Evolutionary conservation across 2,113 vertebrate genomes (phyloP).

Genomic region (Pteropus alecto): DNA sequence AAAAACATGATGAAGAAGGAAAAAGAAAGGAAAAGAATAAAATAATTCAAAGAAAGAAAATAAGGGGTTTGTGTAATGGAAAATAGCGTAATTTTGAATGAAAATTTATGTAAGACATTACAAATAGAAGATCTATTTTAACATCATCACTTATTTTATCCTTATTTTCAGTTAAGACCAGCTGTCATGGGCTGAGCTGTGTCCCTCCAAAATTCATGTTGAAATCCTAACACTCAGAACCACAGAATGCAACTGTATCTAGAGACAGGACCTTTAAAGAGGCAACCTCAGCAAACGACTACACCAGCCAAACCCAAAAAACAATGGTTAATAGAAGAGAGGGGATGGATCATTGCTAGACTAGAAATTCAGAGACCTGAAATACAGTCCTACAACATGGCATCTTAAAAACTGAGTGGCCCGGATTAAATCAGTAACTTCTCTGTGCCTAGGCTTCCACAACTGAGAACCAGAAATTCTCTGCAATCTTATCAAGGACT

Average conservation of each 20-base stretch:
- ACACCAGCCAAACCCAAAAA: not conserved
- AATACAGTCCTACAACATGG: not conserved
- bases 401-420: not conserved
- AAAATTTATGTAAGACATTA: not conserved
- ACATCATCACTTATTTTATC: not conserved
- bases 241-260: not conserved
- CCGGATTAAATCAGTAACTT: not conserved
- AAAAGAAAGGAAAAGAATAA: not conserved
- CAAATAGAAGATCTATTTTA: not conserved
- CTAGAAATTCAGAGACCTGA: not conserved
- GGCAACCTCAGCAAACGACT: not conserved
- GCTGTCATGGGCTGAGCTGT: not conserved
- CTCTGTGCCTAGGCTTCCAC: not conserved
- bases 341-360: not conserved
- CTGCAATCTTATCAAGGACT: conserved; percentile 14
- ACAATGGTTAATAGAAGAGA: not conserved
- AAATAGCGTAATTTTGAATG: not conserved
- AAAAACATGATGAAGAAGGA: not conserved
- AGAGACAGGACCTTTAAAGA: not conserved
- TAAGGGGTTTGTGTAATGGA: not conserved
- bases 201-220: not conserved
- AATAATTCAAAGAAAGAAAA: not conserved
- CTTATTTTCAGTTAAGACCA: not conserved
- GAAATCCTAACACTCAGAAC: not conserved
- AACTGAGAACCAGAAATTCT: not conserved